These are phyloP conservation scores for Rhizomys pruinosus DNA, from an alignment of 2,113 vertebrate species.

Conservation along the genomic window DNA sequence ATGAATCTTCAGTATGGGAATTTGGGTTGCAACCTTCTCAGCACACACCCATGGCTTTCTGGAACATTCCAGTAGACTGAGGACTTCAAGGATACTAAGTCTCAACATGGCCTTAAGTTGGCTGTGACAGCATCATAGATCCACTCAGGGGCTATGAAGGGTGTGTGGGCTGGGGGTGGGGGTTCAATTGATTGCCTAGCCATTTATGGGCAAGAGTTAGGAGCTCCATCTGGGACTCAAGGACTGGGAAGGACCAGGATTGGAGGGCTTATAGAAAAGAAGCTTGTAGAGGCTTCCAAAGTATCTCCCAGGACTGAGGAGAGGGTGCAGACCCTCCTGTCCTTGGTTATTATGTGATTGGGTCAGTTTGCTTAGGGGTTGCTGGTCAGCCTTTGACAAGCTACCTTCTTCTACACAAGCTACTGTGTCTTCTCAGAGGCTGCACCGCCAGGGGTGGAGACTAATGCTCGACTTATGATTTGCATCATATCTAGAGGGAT, in stretches of 20 bases:
- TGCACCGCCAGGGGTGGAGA: not conserved
- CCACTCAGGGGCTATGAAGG: not conserved
- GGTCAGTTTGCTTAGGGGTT: no score
- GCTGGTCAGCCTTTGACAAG: no score
- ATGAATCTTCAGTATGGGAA: no score
- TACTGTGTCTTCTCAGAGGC: not conserved
- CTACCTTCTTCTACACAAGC: no score
- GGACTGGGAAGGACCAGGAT: not conserved
- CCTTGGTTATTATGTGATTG: no score
- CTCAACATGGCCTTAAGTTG: no score
- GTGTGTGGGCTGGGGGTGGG: not conserved
- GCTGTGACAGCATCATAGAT: no score
- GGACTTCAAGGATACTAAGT: no score
- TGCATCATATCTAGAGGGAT: not conserved
- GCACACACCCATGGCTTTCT: no score
- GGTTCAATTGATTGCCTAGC: no score
- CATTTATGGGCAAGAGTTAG: not conserved
- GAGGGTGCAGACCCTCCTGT: not conserved
- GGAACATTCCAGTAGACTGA: no score
- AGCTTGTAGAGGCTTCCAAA: not conserved
- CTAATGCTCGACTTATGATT: not conserved
- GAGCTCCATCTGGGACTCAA: not conserved
- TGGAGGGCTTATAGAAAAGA: not conserved
- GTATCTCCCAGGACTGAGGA: not conserved
- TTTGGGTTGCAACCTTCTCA: no score